Conservation (phyloP, 2,888 invertebrate genomes). For the Diploptera punctata region DNA sequence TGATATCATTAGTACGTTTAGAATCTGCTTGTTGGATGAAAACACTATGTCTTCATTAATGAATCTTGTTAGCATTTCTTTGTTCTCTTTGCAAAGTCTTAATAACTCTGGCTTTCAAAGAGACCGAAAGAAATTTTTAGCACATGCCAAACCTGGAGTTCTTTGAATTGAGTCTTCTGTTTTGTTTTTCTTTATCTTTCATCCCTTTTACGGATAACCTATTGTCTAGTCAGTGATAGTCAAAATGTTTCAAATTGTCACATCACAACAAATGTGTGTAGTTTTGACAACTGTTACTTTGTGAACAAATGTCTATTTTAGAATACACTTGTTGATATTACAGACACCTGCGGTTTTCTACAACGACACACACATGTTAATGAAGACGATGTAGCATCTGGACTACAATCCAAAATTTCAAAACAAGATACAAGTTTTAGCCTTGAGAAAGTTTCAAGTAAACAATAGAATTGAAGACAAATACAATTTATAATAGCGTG, state of each 20-base stretch:
- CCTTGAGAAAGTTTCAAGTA: too few species aligned
- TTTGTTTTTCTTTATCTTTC: background rate
- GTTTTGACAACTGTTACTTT: background rate
- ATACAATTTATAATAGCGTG: too few species aligned
- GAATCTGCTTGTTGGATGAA: too few species aligned
- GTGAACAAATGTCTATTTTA: background rate
- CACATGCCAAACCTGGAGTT: background rate
- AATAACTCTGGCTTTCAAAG: too few species aligned
- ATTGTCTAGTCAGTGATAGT: background rate
- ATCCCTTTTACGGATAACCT: background rate
- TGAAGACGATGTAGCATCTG: background rate
- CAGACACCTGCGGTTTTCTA: background rate
- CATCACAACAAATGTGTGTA: background rate
- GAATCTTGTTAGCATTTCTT: too few species aligned
- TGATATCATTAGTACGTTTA: too few species aligned
- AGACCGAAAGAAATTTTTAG: background rate
- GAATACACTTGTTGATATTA: too few species aligned
- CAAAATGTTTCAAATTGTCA: slow-evolving; percentile 19
- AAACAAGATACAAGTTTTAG: too few species aligned
- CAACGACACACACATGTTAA: background rate
- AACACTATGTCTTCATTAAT: too few species aligned
- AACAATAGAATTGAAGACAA: too few species aligned
- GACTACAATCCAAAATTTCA: too few species aligned
- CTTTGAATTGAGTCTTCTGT: background rate
- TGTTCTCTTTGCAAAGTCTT: too few species aligned